Percentiles rank a stretch among this genome's conserved stretches.
These are phyloP conservation scores for Eurytoma adleriae DNA, from an alignment of 2,888 invertebrate genomes.

Conservation along the genomic window DNA sequence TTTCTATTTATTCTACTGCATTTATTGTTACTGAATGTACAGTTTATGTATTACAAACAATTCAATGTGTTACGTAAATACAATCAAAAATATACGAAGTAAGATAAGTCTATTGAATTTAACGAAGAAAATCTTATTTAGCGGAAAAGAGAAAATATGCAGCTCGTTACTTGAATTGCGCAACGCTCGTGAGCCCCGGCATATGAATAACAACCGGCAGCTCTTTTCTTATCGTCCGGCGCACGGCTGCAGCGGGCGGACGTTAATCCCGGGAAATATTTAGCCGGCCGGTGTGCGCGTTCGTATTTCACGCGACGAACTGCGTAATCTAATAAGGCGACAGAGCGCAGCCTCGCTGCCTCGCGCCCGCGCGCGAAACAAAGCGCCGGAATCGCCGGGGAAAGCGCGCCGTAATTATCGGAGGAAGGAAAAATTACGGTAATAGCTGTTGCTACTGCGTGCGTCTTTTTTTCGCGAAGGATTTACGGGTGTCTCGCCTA, in stretches of 20 bases:
- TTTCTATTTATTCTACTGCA: no score
- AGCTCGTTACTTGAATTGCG: no score
- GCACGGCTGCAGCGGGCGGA: slow-evolving; percentile 40
- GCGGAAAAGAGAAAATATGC: no score
- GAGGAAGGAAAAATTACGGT: neutral
- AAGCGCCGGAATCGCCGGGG: slow-evolving; percentile 16
- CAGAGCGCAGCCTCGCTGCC: slow-evolving; percentile 42
- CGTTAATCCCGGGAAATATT: slow-evolving; percentile 73
- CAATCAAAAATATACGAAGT: no score
- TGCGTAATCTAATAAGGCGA: slow-evolving; percentile 57
- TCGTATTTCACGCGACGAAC: slow-evolving; percentile 47
- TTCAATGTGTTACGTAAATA: no score
- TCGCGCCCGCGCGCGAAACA: slow-evolving; percentile 34
- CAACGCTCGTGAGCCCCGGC: no score
- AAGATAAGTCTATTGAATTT: no score
- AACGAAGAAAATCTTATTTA: no score
- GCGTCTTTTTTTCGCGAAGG: slow-evolving; percentile 1
- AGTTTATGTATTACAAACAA: no score
- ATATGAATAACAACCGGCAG: neutral
- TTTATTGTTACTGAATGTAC: no score
- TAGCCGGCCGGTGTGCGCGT: slow-evolving; percentile 59
- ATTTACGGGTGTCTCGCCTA: neutral
- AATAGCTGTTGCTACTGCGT: no score
- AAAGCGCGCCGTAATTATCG: neutral
- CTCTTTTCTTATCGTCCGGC: slow-evolving; percentile 42